These are phyloP conservation scores for Latrodectus geometricus DNA, from an alignment of 1,140 invertebrate species.

Conservation along the genomic window DNA sequence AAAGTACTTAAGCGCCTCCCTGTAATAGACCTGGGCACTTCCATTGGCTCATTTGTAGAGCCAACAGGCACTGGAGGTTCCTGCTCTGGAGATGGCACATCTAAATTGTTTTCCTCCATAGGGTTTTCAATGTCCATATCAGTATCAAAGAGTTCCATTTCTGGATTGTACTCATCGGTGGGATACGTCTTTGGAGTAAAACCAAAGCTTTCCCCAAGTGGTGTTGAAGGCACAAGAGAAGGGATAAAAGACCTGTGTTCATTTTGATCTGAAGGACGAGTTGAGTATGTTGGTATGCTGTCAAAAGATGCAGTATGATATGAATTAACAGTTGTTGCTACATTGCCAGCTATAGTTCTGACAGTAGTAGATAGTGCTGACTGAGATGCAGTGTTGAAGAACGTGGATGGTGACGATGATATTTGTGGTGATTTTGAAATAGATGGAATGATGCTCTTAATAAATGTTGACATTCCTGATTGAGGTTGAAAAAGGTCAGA, in stretches of 20 bases:
- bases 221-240: slow-evolving; percentile 60
- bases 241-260: slow-evolving; percentile 56
- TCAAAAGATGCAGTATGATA: slow-evolving; percentile 33
- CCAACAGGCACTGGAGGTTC: slow-evolving; percentile 14
- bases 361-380: slow-evolving; percentile 5
- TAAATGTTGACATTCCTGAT: slow-evolving; percentile 42
- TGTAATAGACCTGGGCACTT: slow-evolving; percentile 6
- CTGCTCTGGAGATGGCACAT: slow-evolving; percentile 38
- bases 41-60: background rate
- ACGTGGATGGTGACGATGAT: slow-evolving; percentile 29
- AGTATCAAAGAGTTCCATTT: slow-evolving; percentile 46
- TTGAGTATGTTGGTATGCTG: slow-evolving; percentile 32
- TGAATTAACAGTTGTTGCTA: slow-evolving; percentile 17
- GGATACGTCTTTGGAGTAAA: background rate
- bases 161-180: slow-evolving; percentile 34
- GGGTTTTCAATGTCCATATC: slow-evolving; percentile 64
- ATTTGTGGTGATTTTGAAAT: slow-evolving; percentile 15
- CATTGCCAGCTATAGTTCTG: slow-evolving; percentile 3
- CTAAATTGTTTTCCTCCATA: slow-evolving; percentile 43
- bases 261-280: slow-evolving; percentile 3
- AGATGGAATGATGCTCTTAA: slow-evolving; percentile 40
- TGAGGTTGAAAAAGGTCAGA: slow-evolving; percentile 11
- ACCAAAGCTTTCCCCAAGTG: slow-evolving; percentile 14
- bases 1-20: slow-evolving; percentile 33
- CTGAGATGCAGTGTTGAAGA: slow-evolving; percentile 23